phyloP scores from a whole-genome alignment of 2,888 invertebrate species.

The Cheilosia variabilis region DNA sequence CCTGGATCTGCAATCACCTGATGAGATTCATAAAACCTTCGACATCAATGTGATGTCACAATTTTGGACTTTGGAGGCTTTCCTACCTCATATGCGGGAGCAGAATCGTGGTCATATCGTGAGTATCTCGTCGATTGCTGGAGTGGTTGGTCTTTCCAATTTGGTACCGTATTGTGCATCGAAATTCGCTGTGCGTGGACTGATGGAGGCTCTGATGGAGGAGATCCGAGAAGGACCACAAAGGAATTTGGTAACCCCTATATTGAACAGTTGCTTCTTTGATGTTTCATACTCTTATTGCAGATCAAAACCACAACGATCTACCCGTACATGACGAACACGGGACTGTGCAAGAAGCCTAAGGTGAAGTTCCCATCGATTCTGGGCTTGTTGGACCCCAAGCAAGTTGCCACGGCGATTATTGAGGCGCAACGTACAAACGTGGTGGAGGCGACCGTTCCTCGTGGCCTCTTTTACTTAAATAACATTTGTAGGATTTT shows the following conservation, averaged over 20 bases:
- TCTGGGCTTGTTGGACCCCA: constrained; percentile 87
- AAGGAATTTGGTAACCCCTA: constrained; percentile 79
- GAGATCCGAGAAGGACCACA: constrained; percentile 87
- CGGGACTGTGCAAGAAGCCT: constrained; percentile 92
- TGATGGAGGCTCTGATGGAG: constrained; percentile 92
- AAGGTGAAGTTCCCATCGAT: constrained; percentile 89
- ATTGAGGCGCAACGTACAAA: constrained; percentile 88
- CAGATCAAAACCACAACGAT: constrained; percentile 91
- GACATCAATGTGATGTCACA: constrained; percentile 92
- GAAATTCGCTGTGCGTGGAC: constrained; percentile 92
- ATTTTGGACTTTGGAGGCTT: constrained; percentile 90
- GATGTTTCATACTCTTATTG: constrained; percentile 63
- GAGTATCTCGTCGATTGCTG: constrained; percentile 90
- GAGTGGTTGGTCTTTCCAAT: constrained; percentile 89
- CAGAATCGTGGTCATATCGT: constrained; percentile 91
- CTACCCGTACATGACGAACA: constrained; percentile 94
- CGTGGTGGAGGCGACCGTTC: constrained; percentile 87
- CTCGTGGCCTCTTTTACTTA: constrained; percentile 85
- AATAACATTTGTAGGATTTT: constrained; percentile 86
- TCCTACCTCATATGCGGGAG: constrained; percentile 90
- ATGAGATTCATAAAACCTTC: constrained; percentile 89
- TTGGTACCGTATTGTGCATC: constrained; percentile 92
- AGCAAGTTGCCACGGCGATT: constrained; percentile 87
- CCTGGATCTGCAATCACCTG: constrained; percentile 87
- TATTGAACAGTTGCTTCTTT: constrained; percentile 77